Base-by-base conservation (phyloP, 2,113 vertebrate species). In the Galbula dea region DNA sequence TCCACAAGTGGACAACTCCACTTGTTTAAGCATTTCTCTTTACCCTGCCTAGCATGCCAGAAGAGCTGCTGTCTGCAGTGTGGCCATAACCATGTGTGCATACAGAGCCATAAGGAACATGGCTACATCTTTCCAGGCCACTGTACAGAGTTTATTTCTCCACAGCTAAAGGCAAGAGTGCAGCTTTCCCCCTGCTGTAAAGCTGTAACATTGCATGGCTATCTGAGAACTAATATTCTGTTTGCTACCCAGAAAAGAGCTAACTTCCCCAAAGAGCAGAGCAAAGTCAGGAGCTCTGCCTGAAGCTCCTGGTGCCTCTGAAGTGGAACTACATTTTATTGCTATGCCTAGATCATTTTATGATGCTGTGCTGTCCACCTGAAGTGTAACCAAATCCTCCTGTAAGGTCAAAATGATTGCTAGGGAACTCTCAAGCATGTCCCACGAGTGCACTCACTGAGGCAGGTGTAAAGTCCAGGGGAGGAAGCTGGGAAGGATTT, bases 301-400 rank as follows among this genome's bases (percentile, higher is more conserved):
- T 65, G 14, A 12, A 26, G 7, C 41, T 57, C 57, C 39, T 2
- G 4, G 34, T 66, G 8, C 2, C 24, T 75, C 37, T 52, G 48
- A 58, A 41, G 52, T 7, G 36, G 46, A 74, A 82, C 20, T n/a
- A 36, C 18, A 32, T 36, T 63, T 58, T 34, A 15, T 41, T 80
- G 39, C 15, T 73, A 26, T 4, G 8, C 48, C 29, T 24, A 79
- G 29, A 41, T 32, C 32, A 69, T 34, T 32, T 32, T 7, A 55
- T 0, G 2, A 84, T 55, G 6, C 5, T 52, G 34, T 23, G 39
- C 3, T 48, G 12, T 9, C 61, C 19, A 29, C 1, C 0, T 7
- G 36, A 65, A 39, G 7, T 1, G 6, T 5, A 71, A 66, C 26
- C 51, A 71, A 86, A 69, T 5, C 46, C 37, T 67, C 54, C 66